Conservation (phyloP, 1,140 invertebrate species). For the Olivierus martensii region DNA sequence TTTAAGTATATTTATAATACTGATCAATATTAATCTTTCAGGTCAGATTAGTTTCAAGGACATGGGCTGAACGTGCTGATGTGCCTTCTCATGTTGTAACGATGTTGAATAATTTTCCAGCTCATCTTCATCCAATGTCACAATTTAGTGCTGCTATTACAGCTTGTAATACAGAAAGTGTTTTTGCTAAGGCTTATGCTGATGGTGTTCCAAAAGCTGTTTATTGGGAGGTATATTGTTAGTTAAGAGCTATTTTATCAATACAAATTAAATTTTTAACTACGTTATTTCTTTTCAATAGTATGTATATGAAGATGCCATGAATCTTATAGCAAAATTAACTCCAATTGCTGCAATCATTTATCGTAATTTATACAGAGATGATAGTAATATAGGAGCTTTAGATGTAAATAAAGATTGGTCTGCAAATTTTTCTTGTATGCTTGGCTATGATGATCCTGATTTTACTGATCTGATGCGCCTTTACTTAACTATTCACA, state of each 20-base stretch:
- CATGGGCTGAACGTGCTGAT: slow-evolving; percentile 77
- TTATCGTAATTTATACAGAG: slow-evolving; percentile 76
- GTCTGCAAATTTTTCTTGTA: slow-evolving; percentile 82
- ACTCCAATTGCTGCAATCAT: slow-evolving; percentile 90
- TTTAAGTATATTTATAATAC: no score
- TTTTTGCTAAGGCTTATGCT: slow-evolving; percentile 82
- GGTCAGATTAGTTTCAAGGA: slow-evolving; percentile 61
- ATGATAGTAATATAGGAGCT: slow-evolving; percentile 69
- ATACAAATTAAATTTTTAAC: background rate
- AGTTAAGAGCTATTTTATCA: no score
- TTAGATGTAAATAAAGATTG: slow-evolving; percentile 85
- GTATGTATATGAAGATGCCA: slow-evolving; percentile 78
- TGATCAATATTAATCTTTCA: no score
- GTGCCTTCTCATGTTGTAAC: slow-evolving; percentile 84
- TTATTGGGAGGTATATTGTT: slow-evolving; percentile 59
- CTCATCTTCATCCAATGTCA: slow-evolving; percentile 68
- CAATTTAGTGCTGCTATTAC: slow-evolving; percentile 88
- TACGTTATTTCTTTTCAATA: slow-evolving; percentile 22
- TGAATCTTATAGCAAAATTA: slow-evolving; percentile 92
- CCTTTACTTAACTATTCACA: slow-evolving; percentile 91
- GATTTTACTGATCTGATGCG: slow-evolving; percentile 86
- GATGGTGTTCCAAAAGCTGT: slow-evolving; percentile 68
- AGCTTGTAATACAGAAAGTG: slow-evolving; percentile 82
- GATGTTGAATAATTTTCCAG: slow-evolving; percentile 87
- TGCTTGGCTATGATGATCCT: slow-evolving; percentile 79